Evolutionary conservation across 1,140 invertebrate species (phyloP), one percentile per base, ranked within the genome.

Genomic region (Drosophila paulistorum): DNA sequence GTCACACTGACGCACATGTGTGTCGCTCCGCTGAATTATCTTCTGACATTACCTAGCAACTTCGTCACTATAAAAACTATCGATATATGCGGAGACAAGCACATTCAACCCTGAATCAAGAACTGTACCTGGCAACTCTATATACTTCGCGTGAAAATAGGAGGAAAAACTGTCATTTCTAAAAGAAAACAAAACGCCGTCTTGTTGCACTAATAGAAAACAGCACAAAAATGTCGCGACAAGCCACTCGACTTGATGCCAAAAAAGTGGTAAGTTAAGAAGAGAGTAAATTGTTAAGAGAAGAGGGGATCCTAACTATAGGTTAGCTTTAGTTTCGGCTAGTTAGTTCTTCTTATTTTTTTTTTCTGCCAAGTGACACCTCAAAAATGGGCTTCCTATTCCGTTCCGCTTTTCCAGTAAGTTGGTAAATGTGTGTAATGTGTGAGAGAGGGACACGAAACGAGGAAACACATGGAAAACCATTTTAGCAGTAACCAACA

Each of bases 181-280:
- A 51, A 51, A 51, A 20, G 45, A 51, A 51, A 51, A 51, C 45
- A 51, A 51, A 23, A 23, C 10, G 11, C 4, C 45, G 20, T n/a
- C 45, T 23, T 51, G 11, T 23, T 51, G 17, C 45, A 51, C 45
- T 23, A 23, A 51, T 35, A 69, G 26, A 69, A 69, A 72, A 60
- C 14, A 39, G 23, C 41, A 33, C 6, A 42, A 90, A 89, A 84
- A 89, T 92, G 92, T 92, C 90, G 5, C 77, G 90, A 30, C 90
- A 91, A 79, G 81, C 89, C 61, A 79, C 86, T 7, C 63, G 89
- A 68, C 89, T 92, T 67, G 93, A 93, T 81, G 82, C 91, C 11
- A 94, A 94, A 69, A 93, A 93, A 93, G 93, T 93, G 75, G 93
- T 93, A 92, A 90, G 92, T 90, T 81, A 14, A 62, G 45, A 14